Base-by-base conservation (phyloP, 1,140 invertebrate species). In the Listronotus oregonensis region DNA sequence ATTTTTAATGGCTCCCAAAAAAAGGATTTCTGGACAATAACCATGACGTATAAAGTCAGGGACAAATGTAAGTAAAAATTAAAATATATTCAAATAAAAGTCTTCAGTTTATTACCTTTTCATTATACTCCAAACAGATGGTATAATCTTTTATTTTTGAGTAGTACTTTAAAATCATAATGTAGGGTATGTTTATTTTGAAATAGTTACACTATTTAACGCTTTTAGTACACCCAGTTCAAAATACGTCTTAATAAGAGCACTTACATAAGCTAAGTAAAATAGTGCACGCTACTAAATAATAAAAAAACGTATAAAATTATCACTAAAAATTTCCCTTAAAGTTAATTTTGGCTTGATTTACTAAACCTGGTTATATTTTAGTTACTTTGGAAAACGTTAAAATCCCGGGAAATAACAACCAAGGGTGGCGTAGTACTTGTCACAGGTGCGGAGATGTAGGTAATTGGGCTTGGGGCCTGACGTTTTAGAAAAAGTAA, bases 391-490 rank as follows among this genome's bases (percentile, higher is more conserved):
- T 74, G 62, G 64, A 78, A 31, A 71, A 71, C 62, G 73, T 77
- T 8, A 62, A 77, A 42, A 59, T 80, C n/a, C 72, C 78, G 11
- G 64, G 64, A 59, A 64, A n/a, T n/a, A n/a, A n/a, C 67, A 31
- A 79, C 81, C 49, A 76, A 74, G 52, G 71, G 82, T 52, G 88
- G 90, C 11, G 80, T 84, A 50, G 85, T 95, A n/a, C 81, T 97
- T 6, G 85, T 90, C 1, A 90, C 93, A 72, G 96, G 95, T 12
- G 88, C 92, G 92, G 92, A 0, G 94, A 96, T 79, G 88, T 93
- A 11, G 95, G 95, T 0, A 97, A 76, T 81, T 98, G 4, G 95
- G 96, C 0, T 83, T 97, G 0, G 94, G 94, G 0, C 87, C 89
- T 68, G 90, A 96, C 79, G 80, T 93, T 12, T 76, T 90, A 63